Conservation (phyloP, 2,797 vertebrate species). For the Sebastolobus alascanus region DNA sequence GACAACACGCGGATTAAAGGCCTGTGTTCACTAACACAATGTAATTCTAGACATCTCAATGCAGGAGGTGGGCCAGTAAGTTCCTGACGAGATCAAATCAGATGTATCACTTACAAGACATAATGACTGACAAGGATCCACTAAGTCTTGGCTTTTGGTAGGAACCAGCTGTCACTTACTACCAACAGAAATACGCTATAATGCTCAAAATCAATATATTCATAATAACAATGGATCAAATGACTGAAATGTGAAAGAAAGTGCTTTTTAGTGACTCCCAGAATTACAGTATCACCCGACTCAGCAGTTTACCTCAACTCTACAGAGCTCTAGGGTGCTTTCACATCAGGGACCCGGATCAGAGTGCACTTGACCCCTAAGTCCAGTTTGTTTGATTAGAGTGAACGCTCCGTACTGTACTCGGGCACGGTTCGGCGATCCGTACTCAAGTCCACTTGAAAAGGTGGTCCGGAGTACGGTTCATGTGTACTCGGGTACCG, state of each 20-base stretch:
- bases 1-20: constrained; percentile 31
- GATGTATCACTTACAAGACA: background rate
- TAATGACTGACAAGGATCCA: constrained; percentile 19
- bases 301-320: background rate
- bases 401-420: too few species aligned
- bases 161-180: background rate
- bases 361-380: too few species aligned
- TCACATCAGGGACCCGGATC: too few species aligned
- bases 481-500: too few species aligned
- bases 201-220: background rate
- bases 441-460: too few species aligned
- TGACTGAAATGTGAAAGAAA: background rate
- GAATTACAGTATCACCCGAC: background rate
- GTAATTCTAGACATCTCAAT: constrained; percentile 17
- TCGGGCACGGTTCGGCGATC: too few species aligned
- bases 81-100: constrained; percentile 16
- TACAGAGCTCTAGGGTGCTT: background rate
- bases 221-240: background rate
- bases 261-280: background rate
- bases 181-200: background rate
- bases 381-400: too few species aligned
- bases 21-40: constrained; percentile 23
- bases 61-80: constrained; percentile 3
- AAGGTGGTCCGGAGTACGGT: too few species aligned
- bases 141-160: background rate